phyloP scores from a whole-genome alignment of 2,797 vertebrate species.

The Streptopelia turtur region DNA sequence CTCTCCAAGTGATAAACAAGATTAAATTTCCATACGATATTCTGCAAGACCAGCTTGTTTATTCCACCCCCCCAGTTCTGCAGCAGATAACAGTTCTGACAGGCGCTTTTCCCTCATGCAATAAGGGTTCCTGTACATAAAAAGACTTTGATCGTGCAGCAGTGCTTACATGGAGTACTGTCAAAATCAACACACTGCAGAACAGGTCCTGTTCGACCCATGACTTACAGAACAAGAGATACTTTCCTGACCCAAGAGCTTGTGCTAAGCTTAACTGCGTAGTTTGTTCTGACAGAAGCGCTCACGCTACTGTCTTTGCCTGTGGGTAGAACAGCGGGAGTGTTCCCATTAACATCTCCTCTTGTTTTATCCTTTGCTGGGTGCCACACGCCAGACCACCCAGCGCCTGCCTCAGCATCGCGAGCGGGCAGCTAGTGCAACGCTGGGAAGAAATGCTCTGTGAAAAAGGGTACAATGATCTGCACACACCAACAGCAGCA shows the following conservation, averaged over 20 bases:
- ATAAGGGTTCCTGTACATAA: background rate
- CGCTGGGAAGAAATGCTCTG: background rate
- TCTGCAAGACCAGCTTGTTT: background rate
- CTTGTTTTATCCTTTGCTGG: background rate
- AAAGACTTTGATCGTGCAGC: background rate
- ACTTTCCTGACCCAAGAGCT: background rate
- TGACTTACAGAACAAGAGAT: background rate
- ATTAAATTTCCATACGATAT: background rate
- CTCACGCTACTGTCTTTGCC: background rate
- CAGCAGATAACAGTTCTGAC: fast-evolving
- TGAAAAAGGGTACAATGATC: background rate
- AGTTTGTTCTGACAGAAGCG: background rate
- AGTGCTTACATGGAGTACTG: background rate
- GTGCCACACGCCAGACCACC: background rate
- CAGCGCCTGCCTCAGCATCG: background rate
- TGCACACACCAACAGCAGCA: background rate
- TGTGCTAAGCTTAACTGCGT: background rate
- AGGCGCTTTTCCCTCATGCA: fast-evolving
- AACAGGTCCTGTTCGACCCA: background rate
- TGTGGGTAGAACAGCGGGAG: background rate
- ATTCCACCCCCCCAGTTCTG: background rate
- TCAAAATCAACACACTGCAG: background rate
- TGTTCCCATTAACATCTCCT: background rate
- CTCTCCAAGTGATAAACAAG: background rate
- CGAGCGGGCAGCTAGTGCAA: background rate